phyloP scores from a whole-genome alignment of 2,888 invertebrate species.

The Campoletis raptor region DNA sequence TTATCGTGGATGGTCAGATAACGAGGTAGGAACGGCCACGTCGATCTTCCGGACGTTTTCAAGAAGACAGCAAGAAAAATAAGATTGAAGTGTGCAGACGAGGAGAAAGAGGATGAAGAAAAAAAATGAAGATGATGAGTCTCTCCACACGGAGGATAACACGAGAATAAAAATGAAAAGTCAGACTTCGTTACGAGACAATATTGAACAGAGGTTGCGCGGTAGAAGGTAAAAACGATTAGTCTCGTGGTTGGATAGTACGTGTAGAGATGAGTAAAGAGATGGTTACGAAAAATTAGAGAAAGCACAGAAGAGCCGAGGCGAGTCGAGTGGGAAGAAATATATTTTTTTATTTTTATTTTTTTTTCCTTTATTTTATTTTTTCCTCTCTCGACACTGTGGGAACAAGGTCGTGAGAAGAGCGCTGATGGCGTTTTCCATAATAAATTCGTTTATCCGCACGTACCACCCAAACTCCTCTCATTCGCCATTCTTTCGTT shows the following conservation, averaged over 20 bases:
- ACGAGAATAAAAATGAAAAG: conserved; percentile 66
- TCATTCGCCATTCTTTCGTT: conserved; percentile 62
- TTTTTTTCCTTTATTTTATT: background rate
- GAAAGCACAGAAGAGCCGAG: conserved; percentile 64
- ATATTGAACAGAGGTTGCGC: conserved; percentile 46
- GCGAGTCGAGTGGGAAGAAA: conserved; percentile 49
- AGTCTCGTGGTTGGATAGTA: conserved; percentile 44
- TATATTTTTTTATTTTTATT: conserved; percentile 11
- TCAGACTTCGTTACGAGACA: conserved; percentile 60
- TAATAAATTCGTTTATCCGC: conserved; percentile 79
- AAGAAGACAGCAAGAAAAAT: conserved; percentile 17
- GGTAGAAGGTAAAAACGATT: conserved; percentile 54
- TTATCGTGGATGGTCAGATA: conserved; percentile 26
- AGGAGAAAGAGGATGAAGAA: background rate
- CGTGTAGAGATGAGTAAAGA: conserved; percentile 42
- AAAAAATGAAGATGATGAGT: background rate
- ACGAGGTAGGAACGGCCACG: conserved; percentile 42
- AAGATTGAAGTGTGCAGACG: conserved; percentile 1
- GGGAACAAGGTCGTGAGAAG: conserved; percentile 60
- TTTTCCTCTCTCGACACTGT: background rate
- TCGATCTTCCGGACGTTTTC: conserved; percentile 44
- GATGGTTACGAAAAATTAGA: conserved; percentile 57
- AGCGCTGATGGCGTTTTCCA: conserved; percentile 67
- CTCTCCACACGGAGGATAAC: background rate
- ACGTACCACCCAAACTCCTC: conserved; percentile 60